Percentiles rank a stretch among this genome's conserved stretches.
phyloP scores from a whole-genome alignment of 92 coral and sea anemone genomes.

The Epizoanthus stellaris region DNA sequence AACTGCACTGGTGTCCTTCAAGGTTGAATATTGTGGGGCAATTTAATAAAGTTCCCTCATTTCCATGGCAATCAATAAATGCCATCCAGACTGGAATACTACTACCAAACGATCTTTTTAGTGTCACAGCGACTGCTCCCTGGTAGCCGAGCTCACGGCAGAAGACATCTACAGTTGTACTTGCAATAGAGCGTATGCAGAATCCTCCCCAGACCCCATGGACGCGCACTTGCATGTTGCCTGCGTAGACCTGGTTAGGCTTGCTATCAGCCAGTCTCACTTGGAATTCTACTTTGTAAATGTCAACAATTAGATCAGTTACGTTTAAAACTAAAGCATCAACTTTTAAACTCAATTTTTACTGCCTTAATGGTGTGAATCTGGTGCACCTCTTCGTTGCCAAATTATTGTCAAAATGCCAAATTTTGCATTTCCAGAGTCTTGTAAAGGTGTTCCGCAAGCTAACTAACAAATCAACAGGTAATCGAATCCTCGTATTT shows the following conservation, averaged over 20 bases:
- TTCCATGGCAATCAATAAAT: background rate
- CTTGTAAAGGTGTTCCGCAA: too few species aligned
- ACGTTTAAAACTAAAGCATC: too few species aligned
- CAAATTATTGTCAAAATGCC: too few species aligned
- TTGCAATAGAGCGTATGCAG: background rate
- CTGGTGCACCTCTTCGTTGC: too few species aligned
- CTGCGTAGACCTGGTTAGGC: constrained; percentile 7
- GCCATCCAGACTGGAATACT: background rate
- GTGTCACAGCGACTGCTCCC: background rate
- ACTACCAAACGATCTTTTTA: background rate
- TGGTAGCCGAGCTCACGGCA: constrained; percentile 29
- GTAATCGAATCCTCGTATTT: too few species aligned
- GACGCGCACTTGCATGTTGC: constrained; percentile 11
- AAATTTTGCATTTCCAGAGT: too few species aligned
- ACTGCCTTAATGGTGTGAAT: too few species aligned
- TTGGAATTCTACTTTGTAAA: background rate
- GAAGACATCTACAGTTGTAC: constrained; percentile 11
- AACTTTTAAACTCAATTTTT: too few species aligned
- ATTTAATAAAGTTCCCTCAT: background rate
- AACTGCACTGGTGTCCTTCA: background rate
- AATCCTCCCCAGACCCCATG: constrained; percentile 21
- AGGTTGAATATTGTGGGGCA: background rate
- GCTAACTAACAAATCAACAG: too few species aligned
- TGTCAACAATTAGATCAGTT: too few species aligned
- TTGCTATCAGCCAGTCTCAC: background rate